These are phyloP conservation scores for Archivesica marissinica DNA, from an alignment of 1,140 invertebrate species.

Conservation along the genomic window DNA sequence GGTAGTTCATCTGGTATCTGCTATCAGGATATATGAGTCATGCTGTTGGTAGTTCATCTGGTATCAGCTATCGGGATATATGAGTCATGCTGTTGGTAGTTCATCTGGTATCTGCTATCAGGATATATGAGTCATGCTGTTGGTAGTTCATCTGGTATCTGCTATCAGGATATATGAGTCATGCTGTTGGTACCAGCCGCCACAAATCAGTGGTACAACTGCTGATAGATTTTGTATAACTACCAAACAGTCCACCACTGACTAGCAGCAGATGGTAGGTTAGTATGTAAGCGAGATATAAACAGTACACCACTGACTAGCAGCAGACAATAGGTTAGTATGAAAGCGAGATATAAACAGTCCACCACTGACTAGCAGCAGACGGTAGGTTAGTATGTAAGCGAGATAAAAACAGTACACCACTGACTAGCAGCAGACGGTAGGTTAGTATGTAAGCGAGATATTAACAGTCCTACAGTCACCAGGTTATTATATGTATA, in stretches of 20 bases:
- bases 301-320: constrained; percentile 78
- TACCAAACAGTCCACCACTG: constrained; percentile 78
- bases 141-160: too few relatives aligned
- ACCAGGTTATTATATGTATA: too few relatives aligned
- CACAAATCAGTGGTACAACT: constrained; percentile 82
- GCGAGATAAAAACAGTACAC: constrained; percentile 77
- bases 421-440: constrained; percentile 72
- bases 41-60: too few relatives aligned
- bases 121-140: too few relatives aligned
- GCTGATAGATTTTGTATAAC: constrained; percentile 70
- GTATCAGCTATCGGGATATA: too few relatives aligned
- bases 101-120: too few relatives aligned
- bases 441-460: constrained; percentile 61
- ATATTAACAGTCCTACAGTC: constrained; percentile 78
- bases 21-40: too few relatives aligned
- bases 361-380: constrained; percentile 75
- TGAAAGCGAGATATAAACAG: too few relatives aligned
- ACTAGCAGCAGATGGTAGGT: constrained; percentile 62
- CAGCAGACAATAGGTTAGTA: constrained; percentile 58
- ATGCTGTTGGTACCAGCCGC: constrained; percentile 36
- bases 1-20: too few relatives aligned
- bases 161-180: too few relatives aligned
- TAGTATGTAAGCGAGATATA: too few relatives aligned
- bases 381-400: constrained; percentile 57
- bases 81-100: too few relatives aligned